A percentile compares a stretch with the other conserved stretches of the same genome.
These are phyloP conservation scores for Leuciscus waleckii DNA, from an alignment of 2,797 vertebrate species.

Conservation along the genomic window DNA sequence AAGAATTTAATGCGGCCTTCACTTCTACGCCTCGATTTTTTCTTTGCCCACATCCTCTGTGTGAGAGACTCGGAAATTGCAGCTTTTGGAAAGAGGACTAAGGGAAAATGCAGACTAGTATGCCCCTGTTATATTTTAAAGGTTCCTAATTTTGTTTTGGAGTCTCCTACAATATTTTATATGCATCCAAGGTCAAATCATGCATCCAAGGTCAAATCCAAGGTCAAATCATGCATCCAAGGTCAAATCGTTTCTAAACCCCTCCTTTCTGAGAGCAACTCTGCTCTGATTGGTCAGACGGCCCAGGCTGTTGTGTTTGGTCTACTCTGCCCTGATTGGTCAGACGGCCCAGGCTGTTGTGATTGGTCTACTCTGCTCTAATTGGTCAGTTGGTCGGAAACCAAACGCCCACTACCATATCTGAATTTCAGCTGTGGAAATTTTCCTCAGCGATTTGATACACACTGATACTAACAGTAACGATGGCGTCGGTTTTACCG, in stretches of 20 bases:
- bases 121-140: neutral
- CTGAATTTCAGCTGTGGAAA: no score
- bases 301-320: neutral
- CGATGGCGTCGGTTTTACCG: no score
- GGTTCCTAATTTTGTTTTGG: neutral
- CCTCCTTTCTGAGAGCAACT: neutral
- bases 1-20: constrained; percentile 5
- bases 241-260: neutral
- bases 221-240: neutral
- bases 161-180: neutral
- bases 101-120: neutral
- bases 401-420: no score
- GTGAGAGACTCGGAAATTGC: neutral
- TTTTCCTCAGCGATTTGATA: no score
- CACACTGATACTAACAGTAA: no score
- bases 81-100: neutral
- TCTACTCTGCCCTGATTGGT: no score
- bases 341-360: no score
- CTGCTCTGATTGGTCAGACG: neutral
- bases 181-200: neutral
- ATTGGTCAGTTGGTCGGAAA: no score
- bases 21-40: neutral
- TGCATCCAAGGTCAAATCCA: neutral
- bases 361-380: no score
- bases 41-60: constrained; percentile 24